These are phyloP conservation scores for Venustaconcha ellipsiformis DNA, from an alignment of 1,140 invertebrate genomes.

Conservation along the genomic window DNA sequence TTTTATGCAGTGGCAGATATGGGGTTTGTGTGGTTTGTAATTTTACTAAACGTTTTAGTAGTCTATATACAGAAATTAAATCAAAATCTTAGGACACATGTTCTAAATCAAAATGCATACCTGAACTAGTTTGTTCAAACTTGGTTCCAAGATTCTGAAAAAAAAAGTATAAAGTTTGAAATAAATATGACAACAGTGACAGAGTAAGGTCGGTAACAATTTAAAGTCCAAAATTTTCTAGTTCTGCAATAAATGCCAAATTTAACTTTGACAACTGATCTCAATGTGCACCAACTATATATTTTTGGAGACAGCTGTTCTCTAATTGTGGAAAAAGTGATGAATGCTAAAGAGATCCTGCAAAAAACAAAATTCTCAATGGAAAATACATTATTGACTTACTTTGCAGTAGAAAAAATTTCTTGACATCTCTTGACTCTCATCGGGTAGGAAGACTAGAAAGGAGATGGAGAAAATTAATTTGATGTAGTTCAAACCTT, in stretches of 20 bases:
- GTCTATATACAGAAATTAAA: too few species aligned
- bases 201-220: too few species aligned
- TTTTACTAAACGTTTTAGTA: neutral
- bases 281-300: too few species aligned
- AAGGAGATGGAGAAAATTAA: constrained; percentile 16
- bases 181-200: too few species aligned
- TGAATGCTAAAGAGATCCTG: too few species aligned
- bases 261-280: too few species aligned
- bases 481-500: neutral
- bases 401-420: constrained; percentile 79
- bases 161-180: constrained; percentile 1
- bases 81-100: neutral
- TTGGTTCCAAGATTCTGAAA: constrained; percentile 71
- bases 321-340: too few species aligned
- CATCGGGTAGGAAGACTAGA: constrained; percentile 79
- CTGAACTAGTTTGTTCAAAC: constrained; percentile 74
- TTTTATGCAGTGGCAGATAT: neutral
- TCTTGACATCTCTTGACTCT: constrained; percentile 83
- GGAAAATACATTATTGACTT: constrained; percentile 23
- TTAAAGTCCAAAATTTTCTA: too few species aligned
- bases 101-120: constrained; percentile 33
- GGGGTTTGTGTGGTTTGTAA: neutral
- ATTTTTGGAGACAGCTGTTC: too few species aligned
- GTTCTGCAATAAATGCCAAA: too few species aligned
- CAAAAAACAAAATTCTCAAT: too few species aligned